A percentile compares a stretch with the other conserved stretches of the same genome.
phyloP scores from a whole-genome alignment of 2,888 invertebrate species.

The Altica lythri region DNA sequence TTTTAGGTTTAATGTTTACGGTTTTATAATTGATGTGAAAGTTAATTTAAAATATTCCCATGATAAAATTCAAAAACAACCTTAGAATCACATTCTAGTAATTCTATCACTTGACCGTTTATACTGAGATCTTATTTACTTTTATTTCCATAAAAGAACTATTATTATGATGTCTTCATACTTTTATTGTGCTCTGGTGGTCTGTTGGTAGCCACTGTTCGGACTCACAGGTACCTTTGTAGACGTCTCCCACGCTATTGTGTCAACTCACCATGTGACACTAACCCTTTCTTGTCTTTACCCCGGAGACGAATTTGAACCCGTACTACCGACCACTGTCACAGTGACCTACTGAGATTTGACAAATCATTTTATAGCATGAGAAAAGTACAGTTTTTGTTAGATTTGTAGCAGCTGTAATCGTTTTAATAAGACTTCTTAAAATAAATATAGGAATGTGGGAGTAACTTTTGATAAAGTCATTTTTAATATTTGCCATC shows the following conservation, averaged over 20 bases:
- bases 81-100: neutral
- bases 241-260: slow-evolving; percentile 44
- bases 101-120: neutral
- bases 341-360: slow-evolving; percentile 25
- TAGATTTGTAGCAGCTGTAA: too few relatives aligned
- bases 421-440: too few relatives aligned
- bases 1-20: too few relatives aligned
- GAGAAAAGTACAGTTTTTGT: too few relatives aligned
- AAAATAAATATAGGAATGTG: too few relatives aligned
- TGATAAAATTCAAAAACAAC: too few relatives aligned
- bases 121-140: neutral
- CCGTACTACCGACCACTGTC: slow-evolving; percentile 22
- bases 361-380: too few relatives aligned
- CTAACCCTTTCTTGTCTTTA: slow-evolving; percentile 34
- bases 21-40: too few relatives aligned
- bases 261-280: slow-evolving; percentile 36
- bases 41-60: slow-evolving; percentile 1
- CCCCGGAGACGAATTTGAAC: slow-evolving; percentile 16
- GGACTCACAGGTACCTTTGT: slow-evolving; percentile 21
- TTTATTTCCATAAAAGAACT: neutral
- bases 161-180: slow-evolving; percentile 18
- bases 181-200: slow-evolving; percentile 16
- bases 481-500: too few relatives aligned
- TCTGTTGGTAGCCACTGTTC: slow-evolving; percentile 15
- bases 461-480: too few relatives aligned